phyloP scores from a whole-genome alignment of 2,797 vertebrate species.

The Rhynchonycteris naso region DNA sequence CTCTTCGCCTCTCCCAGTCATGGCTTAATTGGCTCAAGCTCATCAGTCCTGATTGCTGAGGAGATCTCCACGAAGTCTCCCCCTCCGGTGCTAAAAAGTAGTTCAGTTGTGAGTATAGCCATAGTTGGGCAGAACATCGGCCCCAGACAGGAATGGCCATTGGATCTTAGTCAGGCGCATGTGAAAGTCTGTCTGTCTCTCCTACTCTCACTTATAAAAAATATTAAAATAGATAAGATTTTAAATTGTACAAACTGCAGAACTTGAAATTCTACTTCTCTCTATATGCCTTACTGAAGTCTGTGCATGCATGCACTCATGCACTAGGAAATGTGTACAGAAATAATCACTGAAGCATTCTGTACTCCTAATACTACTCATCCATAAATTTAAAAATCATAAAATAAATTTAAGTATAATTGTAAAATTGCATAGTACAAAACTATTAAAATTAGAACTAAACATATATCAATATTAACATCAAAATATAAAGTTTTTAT shows the following conservation, averaged over 20 bases:
- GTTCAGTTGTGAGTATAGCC: too few species aligned
- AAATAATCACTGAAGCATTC: background rate
- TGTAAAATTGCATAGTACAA: background rate
- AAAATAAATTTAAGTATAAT: background rate
- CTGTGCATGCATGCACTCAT: accelerated
- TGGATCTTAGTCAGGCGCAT: too few species aligned
- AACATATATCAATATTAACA: background rate
- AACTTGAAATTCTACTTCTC: background rate
- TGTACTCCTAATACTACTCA: too few species aligned
- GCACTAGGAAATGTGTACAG: background rate
- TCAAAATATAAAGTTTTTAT: background rate
- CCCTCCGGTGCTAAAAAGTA: too few species aligned
- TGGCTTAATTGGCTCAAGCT: too few species aligned
- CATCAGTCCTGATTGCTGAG: too few species aligned
- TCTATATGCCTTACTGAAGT: background rate
- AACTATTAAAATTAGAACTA: background rate
- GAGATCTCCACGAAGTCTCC: too few species aligned
- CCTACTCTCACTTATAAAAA: too few species aligned
- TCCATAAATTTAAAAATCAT: background rate
- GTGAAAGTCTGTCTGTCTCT: too few species aligned
- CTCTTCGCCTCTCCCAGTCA: too few species aligned
- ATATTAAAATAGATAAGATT: background rate
- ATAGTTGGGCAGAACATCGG: too few species aligned
- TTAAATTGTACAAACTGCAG: background rate
- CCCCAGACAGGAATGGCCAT: too few species aligned